Evolutionary conservation across 2,113 vertebrate species (phyloP).

Genomic region (Xenopus laevis): DNA sequence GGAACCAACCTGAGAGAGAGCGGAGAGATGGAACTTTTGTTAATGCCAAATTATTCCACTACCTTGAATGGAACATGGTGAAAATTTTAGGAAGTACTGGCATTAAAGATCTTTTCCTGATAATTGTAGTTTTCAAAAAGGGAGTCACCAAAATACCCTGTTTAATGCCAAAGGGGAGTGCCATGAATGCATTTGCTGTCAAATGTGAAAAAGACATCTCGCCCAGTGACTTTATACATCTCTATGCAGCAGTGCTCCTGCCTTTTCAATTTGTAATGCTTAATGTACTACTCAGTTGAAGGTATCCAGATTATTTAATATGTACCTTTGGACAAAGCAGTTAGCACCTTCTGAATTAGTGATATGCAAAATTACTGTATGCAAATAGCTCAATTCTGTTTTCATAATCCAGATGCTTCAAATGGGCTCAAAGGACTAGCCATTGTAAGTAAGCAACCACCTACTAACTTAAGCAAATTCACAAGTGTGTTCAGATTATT

Average conservation of each 20-base stretch:
- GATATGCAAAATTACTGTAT: no score
- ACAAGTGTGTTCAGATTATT: no score
- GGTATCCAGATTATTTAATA: not conserved
- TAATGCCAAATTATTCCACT: not conserved
- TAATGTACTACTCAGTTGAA: not conserved
- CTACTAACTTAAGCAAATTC: no score
- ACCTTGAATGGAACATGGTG: not conserved
- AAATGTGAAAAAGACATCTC: not conserved
- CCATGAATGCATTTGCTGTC: not conserved
- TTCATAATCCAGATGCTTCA: no score
- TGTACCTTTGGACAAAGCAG: not conserved
- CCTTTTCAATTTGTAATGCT: not conserved
- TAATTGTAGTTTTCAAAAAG: not conserved
- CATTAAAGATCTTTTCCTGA: not conserved
- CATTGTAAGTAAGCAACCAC: no score
- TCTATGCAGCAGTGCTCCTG: slow-evolving; percentile 18
- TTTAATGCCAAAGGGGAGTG: slow-evolving; percentile 19
- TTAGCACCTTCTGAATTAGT: no score
- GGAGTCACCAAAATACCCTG: not conserved
- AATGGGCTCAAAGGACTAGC: no score
- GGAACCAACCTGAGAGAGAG: not conserved
- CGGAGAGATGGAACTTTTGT: not conserved
- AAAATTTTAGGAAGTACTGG: not conserved
- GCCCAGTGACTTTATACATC: not conserved
- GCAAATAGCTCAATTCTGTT: no score